Evolutionary conservation across 2,888 invertebrate species (phyloP), one percentile per base, ranked within the genome.

Genomic region (Synanthedon andrenaeformis): DNA sequence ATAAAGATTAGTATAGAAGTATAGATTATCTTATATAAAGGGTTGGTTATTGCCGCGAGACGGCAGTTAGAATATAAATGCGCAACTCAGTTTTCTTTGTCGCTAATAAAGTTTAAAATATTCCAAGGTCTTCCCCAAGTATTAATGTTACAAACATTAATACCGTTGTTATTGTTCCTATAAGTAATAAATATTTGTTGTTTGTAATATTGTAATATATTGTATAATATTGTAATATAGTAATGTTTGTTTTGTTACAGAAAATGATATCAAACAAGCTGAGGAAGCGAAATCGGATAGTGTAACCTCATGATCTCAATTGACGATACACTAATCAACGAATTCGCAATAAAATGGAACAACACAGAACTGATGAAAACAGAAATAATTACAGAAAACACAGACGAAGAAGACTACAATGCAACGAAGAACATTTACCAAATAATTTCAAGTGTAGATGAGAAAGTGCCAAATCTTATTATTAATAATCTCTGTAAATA

Each of bases 271-370:
- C 60, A 56, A 35, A 4, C 51, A 51, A 19, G 17, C 49, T 23
- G 5, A 19, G 14, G 49, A 49, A 17, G 17, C 19, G 23, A 17
- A 10, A 19, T 17, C 17, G 23, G 14, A 13, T 5, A 53, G 58
- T 59, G 62, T 82, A 77, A 65, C 68, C 67, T 60, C 70, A 85
- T 85, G 85, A 79, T 81, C 59, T 75, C 81, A 42, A 51, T 63
- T 54, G 64, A 75, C 41, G 78, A 79, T 41, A 59, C 71, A 54
- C 74, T 74, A 56, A 50, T 63, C 35, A 59, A 65, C 51, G 69
- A 70, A 53, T 59, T 64, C 42, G 60, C 64, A n/a, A 52, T 68
- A 74, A 72, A 63, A 87, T 87, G 86, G 86, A 85, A 83, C 67
- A 64, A 56, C 23, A 71, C 79, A 35, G 59, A 62, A 52, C 67